Evolutionary conservation across 2,797 vertebrate genomes (phyloP), one percentile per base, ranked within the genome.

Genomic region (Champsocephalus esox): DNA sequence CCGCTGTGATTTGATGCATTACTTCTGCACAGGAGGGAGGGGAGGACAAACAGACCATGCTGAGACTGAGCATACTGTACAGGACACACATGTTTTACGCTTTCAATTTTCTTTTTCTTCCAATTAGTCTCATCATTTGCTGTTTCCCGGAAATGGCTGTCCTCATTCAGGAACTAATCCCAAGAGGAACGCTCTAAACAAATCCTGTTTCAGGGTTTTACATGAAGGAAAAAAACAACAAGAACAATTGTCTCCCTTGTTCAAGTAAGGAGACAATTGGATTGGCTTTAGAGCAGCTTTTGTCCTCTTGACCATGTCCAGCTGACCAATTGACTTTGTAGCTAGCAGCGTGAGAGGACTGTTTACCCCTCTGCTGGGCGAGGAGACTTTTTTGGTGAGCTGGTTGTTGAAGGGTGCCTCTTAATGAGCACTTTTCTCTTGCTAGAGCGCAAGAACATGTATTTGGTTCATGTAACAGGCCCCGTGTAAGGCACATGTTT

Each of bases 151-250:
- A 70, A 80, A 76, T 44, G 70, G 70, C 58, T 13, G 50, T 67
- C 80, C 76, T 81, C 51, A 66, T 79, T 85, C 76, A 86, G 77
- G 51, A 10, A 60, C 44, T 46, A 75, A 79, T 57, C 81, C 75
- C 75, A 16, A 74, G 75, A 81, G 84, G 21, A 79, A 77, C 83
- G 80, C 82, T 79, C 73, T 46, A 78, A 87, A 87, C 73, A 90
- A 91, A 89, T 90, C 79, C 77, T 64, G 72, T 81, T 87, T 38
- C 43, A 12, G 61, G 58, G 49, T 79, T 89, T 90, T 77, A 84
- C 81, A 78, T 61, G 73, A 81, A 87, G 88, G 78, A 64, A 76
- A 67, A 90, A 88, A 38, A 38, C 34, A 38, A 82, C 77, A 81
- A 66, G 67, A 60, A 51, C 77, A 80, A 73, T 28, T n/a, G 71